Evolutionary conservation across 2,888 invertebrate species (phyloP).

Genomic region (Vandiemenella viatica): DNA sequence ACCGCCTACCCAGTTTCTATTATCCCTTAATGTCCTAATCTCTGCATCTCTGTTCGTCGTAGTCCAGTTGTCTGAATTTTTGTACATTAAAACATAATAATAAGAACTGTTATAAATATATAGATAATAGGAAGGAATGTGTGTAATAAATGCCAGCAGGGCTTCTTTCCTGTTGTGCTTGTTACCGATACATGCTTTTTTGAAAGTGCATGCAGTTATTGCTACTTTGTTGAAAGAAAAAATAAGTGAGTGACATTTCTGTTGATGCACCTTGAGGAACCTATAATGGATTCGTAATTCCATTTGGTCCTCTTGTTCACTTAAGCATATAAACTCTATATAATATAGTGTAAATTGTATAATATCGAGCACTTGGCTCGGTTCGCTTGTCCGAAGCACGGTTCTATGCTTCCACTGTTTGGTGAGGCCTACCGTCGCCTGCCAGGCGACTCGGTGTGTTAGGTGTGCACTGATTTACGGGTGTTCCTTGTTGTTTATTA

Average conservation of each 20-base stretch:
- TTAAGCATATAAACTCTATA: too few species aligned
- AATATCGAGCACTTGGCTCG: too few species aligned
- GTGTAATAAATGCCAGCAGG: too few species aligned
- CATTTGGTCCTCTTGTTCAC: too few species aligned
- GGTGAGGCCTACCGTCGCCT: constrained; percentile 10
- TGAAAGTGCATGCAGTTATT: not conserved
- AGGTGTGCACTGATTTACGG: constrained; percentile 14
- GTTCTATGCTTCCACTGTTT: constrained; percentile 16
- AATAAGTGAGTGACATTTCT: constrained; percentile 17
- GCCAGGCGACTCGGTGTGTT: constrained; percentile 1
- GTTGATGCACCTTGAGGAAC: constrained; percentile 14
- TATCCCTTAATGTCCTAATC: constrained; percentile 5
- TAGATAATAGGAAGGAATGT: too few species aligned
- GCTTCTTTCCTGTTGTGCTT: not conserved
- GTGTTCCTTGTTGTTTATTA: constrained; percentile 14
- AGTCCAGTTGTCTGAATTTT: constrained; percentile 12
- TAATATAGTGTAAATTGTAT: too few species aligned
- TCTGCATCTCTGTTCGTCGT: constrained; percentile 6
- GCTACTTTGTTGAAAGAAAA: not conserved
- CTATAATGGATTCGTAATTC: too few species aligned
- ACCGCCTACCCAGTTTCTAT: constrained; percentile 3
- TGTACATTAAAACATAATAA: constrained; percentile 8
- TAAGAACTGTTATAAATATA: too few species aligned
- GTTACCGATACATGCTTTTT: not conserved
- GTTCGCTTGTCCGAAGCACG: constrained; percentile 8